phyloP scores from a whole-genome alignment of 2,888 invertebrate genomes.

The Auanema sp. region DNA sequence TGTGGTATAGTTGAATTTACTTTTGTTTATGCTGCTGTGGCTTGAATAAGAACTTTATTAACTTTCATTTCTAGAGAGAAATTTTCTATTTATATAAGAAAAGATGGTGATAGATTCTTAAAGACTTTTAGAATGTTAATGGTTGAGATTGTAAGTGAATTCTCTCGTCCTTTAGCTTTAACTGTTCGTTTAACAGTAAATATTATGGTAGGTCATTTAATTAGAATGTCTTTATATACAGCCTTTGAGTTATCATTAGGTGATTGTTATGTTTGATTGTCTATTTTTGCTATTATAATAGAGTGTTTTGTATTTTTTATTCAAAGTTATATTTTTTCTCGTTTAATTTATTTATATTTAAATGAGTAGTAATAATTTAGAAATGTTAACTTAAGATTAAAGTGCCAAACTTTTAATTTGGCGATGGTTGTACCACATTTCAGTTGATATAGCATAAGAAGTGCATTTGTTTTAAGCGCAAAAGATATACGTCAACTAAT shows the following conservation, averaged over 20 bases:
- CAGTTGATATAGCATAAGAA: constrained; percentile 53
- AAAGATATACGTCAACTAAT: constrained; percentile 49
- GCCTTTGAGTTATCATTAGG: constrained; percentile 38
- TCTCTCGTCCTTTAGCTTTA: constrained; percentile 53
- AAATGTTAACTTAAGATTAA: constrained; percentile 51
- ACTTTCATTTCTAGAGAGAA: constrained; percentile 48
- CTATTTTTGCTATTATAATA: constrained; percentile 47
- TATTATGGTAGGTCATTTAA: constrained; percentile 53
- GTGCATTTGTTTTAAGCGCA: constrained; percentile 55
- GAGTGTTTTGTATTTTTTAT: constrained; percentile 57
- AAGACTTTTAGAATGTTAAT: constrained; percentile 47
- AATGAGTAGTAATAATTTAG: constrained; percentile 32
- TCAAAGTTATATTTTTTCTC: constrained; percentile 53
- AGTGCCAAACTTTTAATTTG: constrained; percentile 51
- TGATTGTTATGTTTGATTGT: constrained; percentile 47
- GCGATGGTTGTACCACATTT: constrained; percentile 54
- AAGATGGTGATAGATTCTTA: constrained; percentile 43
- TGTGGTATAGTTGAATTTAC: constrained; percentile 66
- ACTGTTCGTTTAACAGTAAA: constrained; percentile 53
- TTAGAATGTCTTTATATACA: constrained; percentile 44
- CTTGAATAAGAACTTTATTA: constrained; percentile 47
- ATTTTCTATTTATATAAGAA: constrained; percentile 50
- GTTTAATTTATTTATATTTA: constrained; percentile 50
- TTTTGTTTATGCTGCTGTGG: constrained; percentile 66
- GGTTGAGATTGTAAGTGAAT: constrained; percentile 51